A percentile compares a stretch with the other conserved stretches of the same genome.
These are phyloP conservation scores for Monoplex corrugatus DNA, from an alignment of 2,888 invertebrate species.

Conservation along the genomic window DNA sequence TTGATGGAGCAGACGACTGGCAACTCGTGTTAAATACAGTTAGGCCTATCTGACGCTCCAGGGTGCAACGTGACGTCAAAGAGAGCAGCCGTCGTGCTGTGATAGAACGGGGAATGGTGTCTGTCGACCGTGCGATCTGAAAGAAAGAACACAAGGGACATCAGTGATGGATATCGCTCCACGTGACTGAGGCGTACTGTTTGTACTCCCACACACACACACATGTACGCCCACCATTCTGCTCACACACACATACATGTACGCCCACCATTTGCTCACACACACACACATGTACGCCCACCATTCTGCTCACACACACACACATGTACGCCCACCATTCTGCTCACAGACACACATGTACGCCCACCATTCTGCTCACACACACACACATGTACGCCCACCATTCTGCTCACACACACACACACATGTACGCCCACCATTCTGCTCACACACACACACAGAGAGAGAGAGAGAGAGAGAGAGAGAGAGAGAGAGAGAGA, in stretches of 20 bases:
- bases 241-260: background rate
- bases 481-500: slow-evolving; percentile 42
- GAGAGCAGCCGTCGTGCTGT: background rate
- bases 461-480: slow-evolving; percentile 43
- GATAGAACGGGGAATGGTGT: background rate
- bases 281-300: no score
- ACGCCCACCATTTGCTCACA: no score
- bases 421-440: no score
- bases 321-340: no score
- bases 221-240: no score
- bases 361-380: no score
- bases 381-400: no score
- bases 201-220: background rate
- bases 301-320: no score
- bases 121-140: background rate
- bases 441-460: background rate
- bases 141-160: background rate
- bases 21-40: no score
- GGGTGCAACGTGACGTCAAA: slow-evolving; percentile 15
- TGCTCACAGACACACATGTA: no score
- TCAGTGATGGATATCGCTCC: background rate
- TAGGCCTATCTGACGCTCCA: background rate
- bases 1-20: background rate
- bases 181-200: background rate
- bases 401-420: no score